Conservation (phyloP, 2,113 vertebrate species). For the Vulpes lagopus region DNA sequence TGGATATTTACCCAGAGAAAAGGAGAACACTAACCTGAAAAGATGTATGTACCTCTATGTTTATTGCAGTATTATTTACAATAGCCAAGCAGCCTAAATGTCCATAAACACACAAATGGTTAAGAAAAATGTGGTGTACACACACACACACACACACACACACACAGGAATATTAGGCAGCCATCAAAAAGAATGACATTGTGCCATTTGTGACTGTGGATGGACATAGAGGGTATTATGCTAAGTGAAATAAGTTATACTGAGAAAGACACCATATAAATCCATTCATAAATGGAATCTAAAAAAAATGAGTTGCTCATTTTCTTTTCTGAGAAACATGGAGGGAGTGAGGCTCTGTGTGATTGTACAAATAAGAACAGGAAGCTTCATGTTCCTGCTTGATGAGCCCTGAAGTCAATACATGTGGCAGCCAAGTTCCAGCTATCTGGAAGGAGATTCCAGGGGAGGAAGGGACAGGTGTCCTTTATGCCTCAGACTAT, state of each 20-base stretch:
- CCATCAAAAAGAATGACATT: neutral
- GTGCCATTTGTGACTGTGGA: neutral
- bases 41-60: neutral
- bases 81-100: neutral
- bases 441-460: neutral
- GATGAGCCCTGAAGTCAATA: neutral
- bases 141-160: neutral
- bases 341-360: neutral
- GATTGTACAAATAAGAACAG: neutral
- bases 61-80: neutral
- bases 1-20: neutral
- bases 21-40: neutral
- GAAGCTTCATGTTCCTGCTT: neutral
- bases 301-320: neutral
- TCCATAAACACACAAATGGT: neutral
- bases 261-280: neutral
- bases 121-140: neutral
- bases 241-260: neutral
- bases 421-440: neutral
- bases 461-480: neutral
- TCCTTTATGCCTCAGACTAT: neutral
- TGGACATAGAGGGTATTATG: neutral
- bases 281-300: neutral
- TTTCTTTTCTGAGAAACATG: neutral
- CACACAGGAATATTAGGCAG: neutral